Evolutionary conservation across 2,797 vertebrate species (phyloP).

Genomic region (Hydrophis major): DNA sequence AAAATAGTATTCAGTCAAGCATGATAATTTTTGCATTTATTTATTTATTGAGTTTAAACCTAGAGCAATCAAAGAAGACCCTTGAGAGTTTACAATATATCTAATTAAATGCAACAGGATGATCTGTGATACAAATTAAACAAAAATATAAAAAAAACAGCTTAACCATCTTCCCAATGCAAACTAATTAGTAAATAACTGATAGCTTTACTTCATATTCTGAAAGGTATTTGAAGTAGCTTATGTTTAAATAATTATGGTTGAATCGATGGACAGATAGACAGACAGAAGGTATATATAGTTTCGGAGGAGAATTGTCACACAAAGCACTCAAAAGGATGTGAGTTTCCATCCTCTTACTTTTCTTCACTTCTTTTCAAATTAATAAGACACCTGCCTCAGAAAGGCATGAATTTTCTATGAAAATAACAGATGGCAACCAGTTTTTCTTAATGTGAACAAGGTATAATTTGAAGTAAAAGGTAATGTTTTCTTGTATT

Average conservation of each 20-base stretch:
- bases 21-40: not conserved
- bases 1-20: not conserved
- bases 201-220: not conserved
- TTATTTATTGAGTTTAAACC: not conserved
- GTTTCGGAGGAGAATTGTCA: not conserved
- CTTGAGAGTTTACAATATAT: not conserved
- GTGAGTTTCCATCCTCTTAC: not conserved
- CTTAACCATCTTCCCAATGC: not conserved
- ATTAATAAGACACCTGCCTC: constrained; percentile 66
- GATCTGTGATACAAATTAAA: not conserved
- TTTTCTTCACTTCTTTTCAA: not conserved
- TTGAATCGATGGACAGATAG: not conserved
- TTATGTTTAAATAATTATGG: not conserved
- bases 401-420: constrained; percentile 52
- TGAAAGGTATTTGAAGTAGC: not conserved
- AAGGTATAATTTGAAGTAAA: constrained; percentile 68
- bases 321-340: not conserved
- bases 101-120: not conserved
- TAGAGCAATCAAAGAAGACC: not conserved
- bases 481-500: constrained; percentile 17
- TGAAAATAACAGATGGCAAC: constrained; percentile 57
- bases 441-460: constrained; percentile 61
- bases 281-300: not conserved
- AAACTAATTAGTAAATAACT: not conserved
- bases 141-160: not conserved